A percentile compares a stretch with the other conserved stretches of the same genome.
Evolutionary conservation across 1,140 invertebrate genomes (phyloP).

Genomic region (Chrysopa pallens): DNA sequence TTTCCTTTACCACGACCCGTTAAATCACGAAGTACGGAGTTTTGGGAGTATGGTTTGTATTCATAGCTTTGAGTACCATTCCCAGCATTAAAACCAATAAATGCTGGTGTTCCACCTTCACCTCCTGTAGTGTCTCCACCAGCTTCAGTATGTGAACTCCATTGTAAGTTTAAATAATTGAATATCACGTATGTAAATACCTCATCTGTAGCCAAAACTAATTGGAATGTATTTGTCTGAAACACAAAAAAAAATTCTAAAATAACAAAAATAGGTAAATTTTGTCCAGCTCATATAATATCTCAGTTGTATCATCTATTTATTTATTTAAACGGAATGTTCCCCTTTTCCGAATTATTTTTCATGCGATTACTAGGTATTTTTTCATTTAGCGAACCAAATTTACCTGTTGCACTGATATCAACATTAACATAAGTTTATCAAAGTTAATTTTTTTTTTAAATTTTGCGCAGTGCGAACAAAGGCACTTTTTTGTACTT

Average conservation of each 20-base stretch:
- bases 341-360: no score
- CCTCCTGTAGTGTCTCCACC: constrained; percentile 74
- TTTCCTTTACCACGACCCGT: constrained; percentile 72
- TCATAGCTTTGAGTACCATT: constrained; percentile 83
- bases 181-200: constrained; percentile 87
- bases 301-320: no score
- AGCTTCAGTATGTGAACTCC: constrained; percentile 82
- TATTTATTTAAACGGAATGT: no score
- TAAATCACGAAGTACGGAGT: constrained; percentile 64
- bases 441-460: no score
- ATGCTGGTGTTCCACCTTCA: constrained; percentile 72
- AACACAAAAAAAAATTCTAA: constrained; percentile 17
- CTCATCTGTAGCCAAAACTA: constrained; percentile 83
- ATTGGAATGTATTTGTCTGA: constrained; percentile 88
- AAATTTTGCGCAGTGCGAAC: no score
- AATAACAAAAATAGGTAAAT: no score
- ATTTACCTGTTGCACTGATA: no score
- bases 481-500: no score
- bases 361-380: no score
- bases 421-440: no score
- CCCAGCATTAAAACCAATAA: constrained; percentile 87
- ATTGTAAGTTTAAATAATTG: constrained; percentile 78
- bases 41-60: constrained; percentile 80
- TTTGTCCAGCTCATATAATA: no score
- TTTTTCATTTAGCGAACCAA: no score